phyloP scores from a whole-genome alignment of 1,140 invertebrate species.

The Drosophila littoralis region DNA sequence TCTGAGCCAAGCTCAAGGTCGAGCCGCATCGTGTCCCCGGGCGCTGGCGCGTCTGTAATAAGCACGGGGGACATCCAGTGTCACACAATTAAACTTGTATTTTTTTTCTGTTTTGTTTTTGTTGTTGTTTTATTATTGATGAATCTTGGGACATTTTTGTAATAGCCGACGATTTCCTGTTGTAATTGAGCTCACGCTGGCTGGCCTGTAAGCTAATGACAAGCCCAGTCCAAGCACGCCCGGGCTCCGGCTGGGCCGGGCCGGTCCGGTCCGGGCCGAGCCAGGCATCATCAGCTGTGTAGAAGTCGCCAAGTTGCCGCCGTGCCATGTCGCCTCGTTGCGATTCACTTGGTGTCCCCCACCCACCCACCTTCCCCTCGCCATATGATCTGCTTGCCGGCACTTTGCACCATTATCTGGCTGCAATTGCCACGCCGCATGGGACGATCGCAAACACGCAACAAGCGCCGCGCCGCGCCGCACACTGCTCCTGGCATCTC shows the following conservation, averaged over 20 bases:
- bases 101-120: slow-evolving; percentile 46
- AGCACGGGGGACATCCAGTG: slow-evolving; percentile 44
- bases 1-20: slow-evolving; percentile 25
- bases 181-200: slow-evolving; percentile 77
- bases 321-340: slow-evolving; percentile 14
- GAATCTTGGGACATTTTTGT: slow-evolving; percentile 70
- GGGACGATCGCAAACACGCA: slow-evolving; percentile 61
- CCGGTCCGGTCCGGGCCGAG: not conserved
- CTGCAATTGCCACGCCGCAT: slow-evolving; percentile 74
- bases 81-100: slow-evolving; percentile 63
- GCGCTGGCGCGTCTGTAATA: not conserved
- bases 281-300: not conserved
- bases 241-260: not conserved
- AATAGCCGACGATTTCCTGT: slow-evolving; percentile 81
- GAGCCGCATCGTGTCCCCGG: not conserved
- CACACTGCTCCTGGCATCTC: not conserved
- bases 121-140: slow-evolving; percentile 26
- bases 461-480: not conserved
- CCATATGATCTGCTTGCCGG: slow-evolving; percentile 39
- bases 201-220: slow-evolving; percentile 76
- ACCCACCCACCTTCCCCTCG: not conserved
- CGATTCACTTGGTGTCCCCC: slow-evolving; percentile 10
- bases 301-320: not conserved
- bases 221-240: slow-evolving; percentile 69
- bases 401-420: slow-evolving; percentile 76